Base-by-base conservation (phyloP, 2,888 invertebrate genomes). In the Bombyx huttoni region DNA sequence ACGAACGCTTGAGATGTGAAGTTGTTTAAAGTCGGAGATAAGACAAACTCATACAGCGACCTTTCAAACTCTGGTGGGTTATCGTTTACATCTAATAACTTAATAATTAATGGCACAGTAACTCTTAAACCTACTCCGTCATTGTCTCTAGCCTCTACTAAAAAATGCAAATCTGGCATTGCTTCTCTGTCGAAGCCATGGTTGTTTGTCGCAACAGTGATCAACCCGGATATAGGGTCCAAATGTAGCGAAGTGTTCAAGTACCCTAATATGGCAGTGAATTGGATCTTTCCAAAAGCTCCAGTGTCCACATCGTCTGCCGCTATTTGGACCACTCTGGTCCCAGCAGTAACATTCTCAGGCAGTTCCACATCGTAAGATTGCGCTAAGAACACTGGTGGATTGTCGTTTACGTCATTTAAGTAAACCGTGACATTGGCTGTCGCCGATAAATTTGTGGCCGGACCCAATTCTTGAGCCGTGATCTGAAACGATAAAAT, bases 71-170 rank as follows among this genome's bases (percentile, higher is more conserved):
- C 86, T 46, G 98, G 98, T 52, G 92, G 90, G 82, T 97, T 93
- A 82, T 98, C 97, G 78, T 98, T 97, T 53, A 94, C 92, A 84
- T 92, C 92, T 67, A 94, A 83, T 61, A 97, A 83, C 82, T 92
- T 92, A 67, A 96, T 91, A 63, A 92, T 90, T 62, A 96, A 89
- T 65, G 92, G 92, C 64, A 94, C 91, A 60, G 92, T 92, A 48
- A 94, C 92, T 63, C 91, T 90, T 73, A 94, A 92, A 54, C 96
- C 96, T 64, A 91, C 89, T 52, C 96, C 96, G 64, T 95, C 93
- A 73, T 94, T 94, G 82, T 98, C 98, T 60, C 94, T 91, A 56
- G 97, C 98, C 88, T 95, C 94, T 57, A 98, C 94, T 70, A 92
- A 92, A 64, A 97, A 90, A 74, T 92, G 91, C 76, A 95, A 91